Evolutionary conservation across 2,797 vertebrate species (phyloP).

Genomic region (Coranthus polyacanthus): DNA sequence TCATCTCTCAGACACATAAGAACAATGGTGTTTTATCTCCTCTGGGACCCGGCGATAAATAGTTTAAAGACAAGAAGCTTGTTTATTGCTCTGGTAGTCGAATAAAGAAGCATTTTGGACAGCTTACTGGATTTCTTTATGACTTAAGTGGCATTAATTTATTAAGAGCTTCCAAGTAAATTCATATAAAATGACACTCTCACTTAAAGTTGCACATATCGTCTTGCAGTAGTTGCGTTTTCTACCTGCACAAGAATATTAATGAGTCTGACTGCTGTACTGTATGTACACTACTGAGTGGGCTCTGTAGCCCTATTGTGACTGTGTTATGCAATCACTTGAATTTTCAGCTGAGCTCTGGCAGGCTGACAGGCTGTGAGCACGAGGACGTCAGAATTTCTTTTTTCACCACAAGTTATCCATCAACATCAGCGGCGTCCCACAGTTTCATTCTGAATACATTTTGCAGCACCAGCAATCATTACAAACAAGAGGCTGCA

Average conservation of each 20-base stretch:
- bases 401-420: constrained; percentile 44
- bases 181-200: constrained; percentile 13
- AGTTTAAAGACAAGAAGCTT: constrained; percentile 29
- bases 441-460: constrained; percentile 27
- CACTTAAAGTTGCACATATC: constrained; percentile 2
- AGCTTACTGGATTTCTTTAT: constrained; percentile 5
- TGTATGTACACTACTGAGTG: constrained; percentile 12
- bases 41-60: constrained; percentile 41
- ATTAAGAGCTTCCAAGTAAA: constrained; percentile 11
- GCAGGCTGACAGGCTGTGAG: constrained; percentile 64
- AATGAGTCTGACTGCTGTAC: constrained; percentile 33
- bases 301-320: constrained; percentile 25
- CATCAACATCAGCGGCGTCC: constrained; percentile 39
- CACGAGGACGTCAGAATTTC: constrained; percentile 20
- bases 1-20: constrained; percentile 47
- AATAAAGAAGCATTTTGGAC: background rate
- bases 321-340: constrained; percentile 54
- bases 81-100: constrained; percentile 13
- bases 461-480: constrained; percentile 18
- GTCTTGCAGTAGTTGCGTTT: constrained; percentile 14
- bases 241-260: constrained; percentile 9
- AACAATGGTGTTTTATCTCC: constrained; percentile 41
- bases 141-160: constrained; percentile 19
- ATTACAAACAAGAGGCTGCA: constrained; percentile 15
- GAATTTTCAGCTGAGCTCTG: constrained; percentile 58